These are phyloP conservation scores for Anguilla rostrata DNA, from an alignment of 2,113 vertebrate genomes.

Conservation along the genomic window DNA sequence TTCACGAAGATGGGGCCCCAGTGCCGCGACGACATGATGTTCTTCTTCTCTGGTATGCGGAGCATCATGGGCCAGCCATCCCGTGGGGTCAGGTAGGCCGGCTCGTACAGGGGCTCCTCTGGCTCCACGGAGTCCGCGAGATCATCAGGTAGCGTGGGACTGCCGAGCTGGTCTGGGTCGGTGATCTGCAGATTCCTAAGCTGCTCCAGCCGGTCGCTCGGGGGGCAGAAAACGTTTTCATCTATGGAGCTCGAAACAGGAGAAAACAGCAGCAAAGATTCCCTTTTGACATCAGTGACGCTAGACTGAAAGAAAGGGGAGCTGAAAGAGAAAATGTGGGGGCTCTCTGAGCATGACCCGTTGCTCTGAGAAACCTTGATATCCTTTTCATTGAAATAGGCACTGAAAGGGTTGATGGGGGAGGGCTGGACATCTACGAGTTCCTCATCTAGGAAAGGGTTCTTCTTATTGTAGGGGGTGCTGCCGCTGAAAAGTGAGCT, in stretches of 20 bases:
- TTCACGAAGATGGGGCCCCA: slow-evolving; percentile 88
- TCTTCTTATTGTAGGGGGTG: slow-evolving; percentile 71
- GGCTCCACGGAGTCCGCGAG: slow-evolving; percentile 56
- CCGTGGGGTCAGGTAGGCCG: slow-evolving; percentile 58
- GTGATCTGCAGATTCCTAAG: slow-evolving; percentile 76
- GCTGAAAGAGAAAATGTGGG: slow-evolving; percentile 49
- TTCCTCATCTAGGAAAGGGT: slow-evolving; percentile 82
- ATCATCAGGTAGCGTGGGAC: slow-evolving; percentile 68
- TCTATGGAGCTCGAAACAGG: slow-evolving; percentile 64
- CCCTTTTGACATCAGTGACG: slow-evolving; percentile 66
- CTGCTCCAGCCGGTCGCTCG: slow-evolving; percentile 71
- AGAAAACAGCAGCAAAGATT: slow-evolving; percentile 70
- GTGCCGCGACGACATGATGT: slow-evolving; percentile 92
- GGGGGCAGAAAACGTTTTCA: slow-evolving; percentile 58
- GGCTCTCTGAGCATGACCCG: neutral
- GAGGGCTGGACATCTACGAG: slow-evolving; percentile 80
- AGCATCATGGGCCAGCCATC: slow-evolving; percentile 89
- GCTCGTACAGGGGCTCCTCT: slow-evolving; percentile 49
- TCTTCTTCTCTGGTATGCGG: slow-evolving; percentile 90
- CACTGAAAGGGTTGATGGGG: slow-evolving; percentile 84
- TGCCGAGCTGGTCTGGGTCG: slow-evolving; percentile 68
- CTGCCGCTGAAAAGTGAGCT: slow-evolving; percentile 60
- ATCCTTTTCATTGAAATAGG: slow-evolving; percentile 78
- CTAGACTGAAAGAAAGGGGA: slow-evolving; percentile 55
- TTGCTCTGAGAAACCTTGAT: slow-evolving; percentile 32